Evolutionary conservation across 1,140 invertebrate species (phyloP).

Genomic region (Drosophila yakuba): DNA sequence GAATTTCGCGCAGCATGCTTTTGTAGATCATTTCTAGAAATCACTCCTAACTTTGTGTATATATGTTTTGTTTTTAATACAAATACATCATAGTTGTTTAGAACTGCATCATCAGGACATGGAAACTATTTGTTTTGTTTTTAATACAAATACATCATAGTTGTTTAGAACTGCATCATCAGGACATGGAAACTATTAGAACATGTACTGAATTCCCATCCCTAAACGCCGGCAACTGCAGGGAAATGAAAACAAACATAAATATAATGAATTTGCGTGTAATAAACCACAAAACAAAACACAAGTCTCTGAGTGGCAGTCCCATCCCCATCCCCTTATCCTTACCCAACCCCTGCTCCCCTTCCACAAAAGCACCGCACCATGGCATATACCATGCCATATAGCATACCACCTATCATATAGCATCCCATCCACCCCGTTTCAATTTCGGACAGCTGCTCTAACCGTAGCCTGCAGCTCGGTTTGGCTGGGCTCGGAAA

Average conservation of each 20-base stretch:
- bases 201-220: conserved; percentile 7
- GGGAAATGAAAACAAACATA: conserved; percentile 71
- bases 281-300: conserved; percentile 81
- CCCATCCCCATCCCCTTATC: not conserved
- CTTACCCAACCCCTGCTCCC: not conserved
- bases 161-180: not conserved
- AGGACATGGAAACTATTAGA: not conserved
- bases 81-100: not conserved
- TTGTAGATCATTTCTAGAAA: not conserved
- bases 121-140: no score
- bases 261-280: conserved; percentile 82
- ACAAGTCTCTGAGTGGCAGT: conserved; percentile 28
- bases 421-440: conserved; percentile 29
- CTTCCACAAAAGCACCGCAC: not conserved
- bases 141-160: not conserved
- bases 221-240: conserved; percentile 7
- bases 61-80: not conserved
- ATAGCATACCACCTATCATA: conserved; percentile 12
- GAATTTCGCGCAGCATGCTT: no score
- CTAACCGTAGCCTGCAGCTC: conserved; percentile 19
- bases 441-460: conserved; percentile 69
- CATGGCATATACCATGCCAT: not conserved
- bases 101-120: not conserved
- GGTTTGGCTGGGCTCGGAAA: conserved; percentile 30
- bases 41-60: no score